A percentile compares a stretch with the other conserved stretches of the same genome.
Evolutionary conservation across 2,113 vertebrate genomes (phyloP).

Genomic region (Eudorcas thomsonii): DNA sequence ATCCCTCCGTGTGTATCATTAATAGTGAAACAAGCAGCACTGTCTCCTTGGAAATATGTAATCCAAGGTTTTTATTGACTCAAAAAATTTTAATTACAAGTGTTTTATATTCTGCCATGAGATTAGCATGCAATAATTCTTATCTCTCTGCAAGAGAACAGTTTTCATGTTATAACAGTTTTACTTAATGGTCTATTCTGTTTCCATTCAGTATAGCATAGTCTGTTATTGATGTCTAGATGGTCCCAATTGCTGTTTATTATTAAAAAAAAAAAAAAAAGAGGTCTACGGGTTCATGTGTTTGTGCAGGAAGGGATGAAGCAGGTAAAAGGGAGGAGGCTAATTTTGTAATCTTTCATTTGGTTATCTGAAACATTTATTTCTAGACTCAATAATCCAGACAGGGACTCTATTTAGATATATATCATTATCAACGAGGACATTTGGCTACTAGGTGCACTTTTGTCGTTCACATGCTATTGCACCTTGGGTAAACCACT

Average conservation of each 20-base stretch:
- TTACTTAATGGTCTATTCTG: neutral
- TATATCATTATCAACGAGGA: neutral
- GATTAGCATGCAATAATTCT: neutral
- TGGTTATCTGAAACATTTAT: neutral
- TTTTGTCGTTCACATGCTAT: neutral
- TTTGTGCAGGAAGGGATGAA: neutral
- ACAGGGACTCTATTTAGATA: neutral
- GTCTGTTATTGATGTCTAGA: neutral
- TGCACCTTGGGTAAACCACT: neutral
- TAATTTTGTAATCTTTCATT: neutral
- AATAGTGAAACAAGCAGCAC: neutral
- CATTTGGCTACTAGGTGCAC: neutral
- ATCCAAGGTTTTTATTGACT: neutral
- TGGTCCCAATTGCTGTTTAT: neutral
- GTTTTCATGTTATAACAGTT: neutral
- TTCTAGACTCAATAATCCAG: neutral
- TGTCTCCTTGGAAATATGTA: neutral
- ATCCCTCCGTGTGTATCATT: neutral
- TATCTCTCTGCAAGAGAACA: neutral
- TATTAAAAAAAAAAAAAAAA: too few relatives aligned
- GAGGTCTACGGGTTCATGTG: fast-evolving
- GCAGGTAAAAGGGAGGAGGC: neutral
- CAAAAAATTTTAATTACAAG: neutral
- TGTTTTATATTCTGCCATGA: neutral
- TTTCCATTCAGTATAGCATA: neutral